Conservation (phyloP, 1,140 invertebrate genomes). For the Bathynomus jamesi region DNA sequence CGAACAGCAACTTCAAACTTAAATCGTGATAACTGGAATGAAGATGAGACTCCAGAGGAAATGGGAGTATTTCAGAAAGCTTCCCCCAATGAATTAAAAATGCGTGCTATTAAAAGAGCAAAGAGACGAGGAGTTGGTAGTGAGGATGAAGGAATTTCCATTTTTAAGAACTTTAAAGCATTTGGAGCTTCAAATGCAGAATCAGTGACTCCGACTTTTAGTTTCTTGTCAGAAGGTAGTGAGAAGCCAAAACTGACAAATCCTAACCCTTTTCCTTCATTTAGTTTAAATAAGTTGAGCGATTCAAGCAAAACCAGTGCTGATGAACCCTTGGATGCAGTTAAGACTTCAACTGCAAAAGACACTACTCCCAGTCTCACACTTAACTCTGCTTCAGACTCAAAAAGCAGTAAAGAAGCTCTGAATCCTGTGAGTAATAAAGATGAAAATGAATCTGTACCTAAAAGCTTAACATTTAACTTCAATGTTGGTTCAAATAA, state of each 20-base stretch:
- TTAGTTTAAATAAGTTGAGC: constrained; percentile 11
- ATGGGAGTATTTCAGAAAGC: constrained; percentile 63
- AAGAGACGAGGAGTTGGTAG: constrained; percentile 51
- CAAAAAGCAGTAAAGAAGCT: too few relatives aligned
- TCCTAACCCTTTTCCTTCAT: constrained; percentile 8
- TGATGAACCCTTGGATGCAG: neutral
- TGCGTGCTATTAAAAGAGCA: constrained; percentile 67
- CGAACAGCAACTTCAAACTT: constrained; percentile 64
- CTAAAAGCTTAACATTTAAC: too few relatives aligned
- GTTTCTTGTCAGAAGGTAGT: constrained; percentile 13
- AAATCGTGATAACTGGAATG: constrained; percentile 85
- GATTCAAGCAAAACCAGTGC: neutral
- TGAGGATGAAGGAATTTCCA: constrained; percentile 14
- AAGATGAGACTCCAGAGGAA: constrained; percentile 71
- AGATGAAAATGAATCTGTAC: too few relatives aligned
- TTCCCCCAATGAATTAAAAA: constrained; percentile 58
- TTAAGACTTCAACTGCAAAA: neutral
- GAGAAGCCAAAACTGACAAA: neutral
- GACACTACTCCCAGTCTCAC: neutral
- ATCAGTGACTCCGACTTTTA: constrained; percentile 19
- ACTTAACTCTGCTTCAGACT: neutral
- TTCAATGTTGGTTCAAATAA: too few relatives aligned
- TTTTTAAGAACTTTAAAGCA: constrained; percentile 20
- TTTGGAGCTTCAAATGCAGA: constrained; percentile 18
- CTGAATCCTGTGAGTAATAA: too few relatives aligned